These are phyloP conservation scores for Pionites leucogaster DNA, from an alignment of 2,113 vertebrate species.

Conservation along the genomic window DNA sequence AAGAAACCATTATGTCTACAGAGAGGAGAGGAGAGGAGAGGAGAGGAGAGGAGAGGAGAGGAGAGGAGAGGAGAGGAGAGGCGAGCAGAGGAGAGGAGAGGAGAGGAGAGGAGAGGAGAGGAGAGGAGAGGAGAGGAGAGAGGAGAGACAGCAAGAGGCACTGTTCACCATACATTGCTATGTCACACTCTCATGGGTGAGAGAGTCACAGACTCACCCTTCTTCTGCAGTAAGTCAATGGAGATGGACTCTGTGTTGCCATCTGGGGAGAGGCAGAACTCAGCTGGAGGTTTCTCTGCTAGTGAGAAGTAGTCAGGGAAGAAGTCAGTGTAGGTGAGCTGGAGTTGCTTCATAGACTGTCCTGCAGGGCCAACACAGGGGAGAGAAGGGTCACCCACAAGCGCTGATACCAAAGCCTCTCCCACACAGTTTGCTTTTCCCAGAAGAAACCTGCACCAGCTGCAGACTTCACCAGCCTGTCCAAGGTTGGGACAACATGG, in stretches of 20 bases:
- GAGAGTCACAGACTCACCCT: constrained; percentile 71
- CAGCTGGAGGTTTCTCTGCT: constrained; percentile 91
- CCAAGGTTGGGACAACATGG: background rate
- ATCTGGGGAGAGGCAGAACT: constrained; percentile 96
- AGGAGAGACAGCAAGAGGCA: background rate
- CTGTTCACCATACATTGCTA: background rate
- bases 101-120: background rate
- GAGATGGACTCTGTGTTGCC: constrained; percentile 84
- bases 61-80: no score
- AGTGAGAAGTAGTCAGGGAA: constrained; percentile 94
- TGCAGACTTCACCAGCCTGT: background rate
- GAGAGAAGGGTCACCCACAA: background rate
- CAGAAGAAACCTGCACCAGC: background rate
- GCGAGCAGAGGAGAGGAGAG: background rate
- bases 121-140: background rate
- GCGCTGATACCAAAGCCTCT: background rate
- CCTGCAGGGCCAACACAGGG: constrained; percentile 47
- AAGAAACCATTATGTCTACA: background rate
- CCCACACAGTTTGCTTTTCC: background rate
- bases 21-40: background rate
- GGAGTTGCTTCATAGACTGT: constrained; percentile 77
- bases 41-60: no score
- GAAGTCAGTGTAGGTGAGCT: constrained; percentile 85
- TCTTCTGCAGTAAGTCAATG: constrained; percentile 91
- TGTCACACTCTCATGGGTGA: accelerated